phyloP scores from a whole-genome alignment of 2,797 vertebrate genomes.

The Spheniscus humboldti region DNA sequence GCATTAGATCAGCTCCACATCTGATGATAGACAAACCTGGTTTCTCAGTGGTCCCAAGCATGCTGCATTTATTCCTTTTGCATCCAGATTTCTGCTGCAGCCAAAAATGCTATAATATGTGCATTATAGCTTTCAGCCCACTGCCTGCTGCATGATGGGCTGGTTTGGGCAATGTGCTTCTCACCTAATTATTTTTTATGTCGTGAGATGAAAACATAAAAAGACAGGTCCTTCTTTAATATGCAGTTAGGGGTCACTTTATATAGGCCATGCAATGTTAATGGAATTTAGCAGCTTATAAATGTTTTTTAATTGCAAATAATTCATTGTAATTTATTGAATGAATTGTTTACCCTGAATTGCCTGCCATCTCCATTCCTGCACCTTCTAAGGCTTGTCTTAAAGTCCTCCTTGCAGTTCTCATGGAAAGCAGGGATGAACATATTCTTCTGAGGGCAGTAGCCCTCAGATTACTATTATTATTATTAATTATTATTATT shows the following conservation, averaged over 20 bases:
- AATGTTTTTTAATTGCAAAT: conserved; percentile 58
- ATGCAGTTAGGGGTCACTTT: conserved; percentile 39
- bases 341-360: not conserved
- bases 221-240: conserved; percentile 31
- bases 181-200: conserved; percentile 34
- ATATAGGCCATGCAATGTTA: conserved; percentile 43
- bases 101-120: not conserved
- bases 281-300: conserved; percentile 58
- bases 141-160: not conserved
- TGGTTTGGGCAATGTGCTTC: not conserved
- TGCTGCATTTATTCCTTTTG: not conserved
- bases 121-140: conserved; percentile 10
- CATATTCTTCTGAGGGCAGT: not conserved
- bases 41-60: not conserved
- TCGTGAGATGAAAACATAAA: not conserved
- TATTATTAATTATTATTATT: too few species aligned
- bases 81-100: not conserved
- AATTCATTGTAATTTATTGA: conserved; percentile 3
- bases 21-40: rapidly evolving
- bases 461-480: not conserved
- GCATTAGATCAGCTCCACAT: not conserved
- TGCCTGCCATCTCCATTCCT: not conserved
- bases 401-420: not conserved
- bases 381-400: not conserved
- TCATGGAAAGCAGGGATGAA: not conserved